Evolutionary conservation across 1,140 invertebrate genomes (phyloP).

Genomic region (Ptiloglossa arizonensis): DNA sequence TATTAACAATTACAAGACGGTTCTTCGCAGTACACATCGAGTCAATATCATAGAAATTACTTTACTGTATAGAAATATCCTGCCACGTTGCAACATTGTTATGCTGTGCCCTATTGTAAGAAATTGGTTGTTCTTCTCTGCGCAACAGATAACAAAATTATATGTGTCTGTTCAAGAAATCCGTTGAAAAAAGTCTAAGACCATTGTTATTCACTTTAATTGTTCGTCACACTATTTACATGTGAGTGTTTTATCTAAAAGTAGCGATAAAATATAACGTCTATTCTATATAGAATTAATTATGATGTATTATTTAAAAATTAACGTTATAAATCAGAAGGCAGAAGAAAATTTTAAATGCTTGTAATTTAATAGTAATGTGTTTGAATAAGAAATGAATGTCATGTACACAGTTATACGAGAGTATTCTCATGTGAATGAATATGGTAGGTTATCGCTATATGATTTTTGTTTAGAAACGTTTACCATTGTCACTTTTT

Average conservation of each 20-base stretch:
- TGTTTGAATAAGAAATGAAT: constrained; percentile 28
- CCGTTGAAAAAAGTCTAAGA: constrained; percentile 69
- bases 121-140: constrained; percentile 51
- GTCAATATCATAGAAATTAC: constrained; percentile 38
- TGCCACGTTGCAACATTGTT: constrained; percentile 26
- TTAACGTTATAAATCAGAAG: constrained; percentile 24
- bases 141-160: constrained; percentile 73
- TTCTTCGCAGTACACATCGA: constrained; percentile 15
- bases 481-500: constrained; percentile 47
- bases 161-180: constrained; percentile 56
- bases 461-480: constrained; percentile 43
- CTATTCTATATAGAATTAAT: constrained; percentile 37
- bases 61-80: constrained; percentile 30
- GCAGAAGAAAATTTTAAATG: constrained; percentile 34
- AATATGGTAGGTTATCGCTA: constrained; percentile 35
- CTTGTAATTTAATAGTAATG: constrained; percentile 1
- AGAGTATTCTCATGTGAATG: constrained; percentile 26
- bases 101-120: constrained; percentile 57
- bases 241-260: constrained; percentile 64
- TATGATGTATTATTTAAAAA: constrained; percentile 19
- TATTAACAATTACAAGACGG: constrained; percentile 45
- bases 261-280: constrained; percentile 42
- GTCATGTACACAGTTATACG: constrained; percentile 41
- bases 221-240: constrained; percentile 78
- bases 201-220: constrained; percentile 72